Evolutionary conservation across 2,113 vertebrate species (phyloP).

Genomic region (Takifugu flavidus): DNA sequence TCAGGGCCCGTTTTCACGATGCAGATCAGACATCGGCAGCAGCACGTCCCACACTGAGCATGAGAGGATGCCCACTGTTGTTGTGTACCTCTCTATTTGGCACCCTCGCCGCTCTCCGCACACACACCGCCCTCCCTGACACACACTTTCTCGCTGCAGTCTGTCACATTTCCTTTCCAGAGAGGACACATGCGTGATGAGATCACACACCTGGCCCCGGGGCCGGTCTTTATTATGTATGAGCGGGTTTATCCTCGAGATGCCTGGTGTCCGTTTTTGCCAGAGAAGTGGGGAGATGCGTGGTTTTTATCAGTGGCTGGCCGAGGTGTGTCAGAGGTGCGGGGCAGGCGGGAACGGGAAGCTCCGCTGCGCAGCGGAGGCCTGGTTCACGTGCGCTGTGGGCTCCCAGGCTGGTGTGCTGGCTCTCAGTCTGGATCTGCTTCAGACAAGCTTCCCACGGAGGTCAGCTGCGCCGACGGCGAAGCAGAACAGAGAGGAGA

Average conservation of each 20-base stretch:
- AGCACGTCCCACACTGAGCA: constrained; percentile 30
- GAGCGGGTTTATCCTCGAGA: constrained; percentile 51
- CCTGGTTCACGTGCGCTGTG: constrained; percentile 40
- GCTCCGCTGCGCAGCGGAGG: constrained; percentile 13
- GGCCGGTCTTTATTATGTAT: constrained; percentile 67
- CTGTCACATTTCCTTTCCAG: constrained; percentile 57
- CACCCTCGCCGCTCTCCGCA: constrained; percentile 40
- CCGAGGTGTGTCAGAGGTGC: constrained; percentile 21
- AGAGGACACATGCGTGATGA: constrained; percentile 53
- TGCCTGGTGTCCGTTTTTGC: constrained; percentile 46
- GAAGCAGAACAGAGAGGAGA: constrained; percentile 40
- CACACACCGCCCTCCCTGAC: constrained; percentile 26
- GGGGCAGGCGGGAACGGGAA: constrained; percentile 16
- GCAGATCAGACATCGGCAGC: constrained; percentile 41
- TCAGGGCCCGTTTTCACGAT: constrained; percentile 46
- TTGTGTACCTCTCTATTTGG: constrained; percentile 41
- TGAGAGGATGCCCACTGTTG: constrained; percentile 35
- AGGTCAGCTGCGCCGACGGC: constrained; percentile 51
- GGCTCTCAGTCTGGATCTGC: constrained; percentile 52
- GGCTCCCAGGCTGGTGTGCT: constrained; percentile 42
- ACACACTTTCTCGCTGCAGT: constrained; percentile 38
- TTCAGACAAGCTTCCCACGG: constrained; percentile 58
- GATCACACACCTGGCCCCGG: constrained; percentile 60
- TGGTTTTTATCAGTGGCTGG: constrained; percentile 32
- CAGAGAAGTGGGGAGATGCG: constrained; percentile 34